Conservation (phyloP, 1,140 invertebrate species). For the Zophobas morio region DNA sequence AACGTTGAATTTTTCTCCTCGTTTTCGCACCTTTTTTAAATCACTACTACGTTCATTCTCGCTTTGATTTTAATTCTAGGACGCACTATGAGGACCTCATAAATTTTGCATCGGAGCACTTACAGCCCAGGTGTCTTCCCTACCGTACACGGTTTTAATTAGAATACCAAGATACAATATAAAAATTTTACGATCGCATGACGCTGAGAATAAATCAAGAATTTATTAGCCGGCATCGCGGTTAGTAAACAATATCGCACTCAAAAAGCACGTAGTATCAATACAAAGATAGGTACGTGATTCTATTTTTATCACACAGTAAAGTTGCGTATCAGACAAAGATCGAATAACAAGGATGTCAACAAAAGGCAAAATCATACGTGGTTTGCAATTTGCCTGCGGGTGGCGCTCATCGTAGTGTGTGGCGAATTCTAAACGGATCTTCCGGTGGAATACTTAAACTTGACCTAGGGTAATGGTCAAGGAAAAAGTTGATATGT, state of each 20-base stretch:
- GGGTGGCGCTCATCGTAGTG: conserved; percentile 45
- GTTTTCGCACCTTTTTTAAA: too few relatives aligned
- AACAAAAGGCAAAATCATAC: conserved; percentile 49
- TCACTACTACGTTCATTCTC: too few relatives aligned
- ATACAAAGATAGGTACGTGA: conserved; percentile 44
- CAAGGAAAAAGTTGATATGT: background rate
- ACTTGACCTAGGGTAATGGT: conserved; percentile 41
- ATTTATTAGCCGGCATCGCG: background rate
- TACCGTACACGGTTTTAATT: conserved; percentile 16
- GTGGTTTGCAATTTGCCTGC: conserved; percentile 48
- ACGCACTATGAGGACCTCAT: too few relatives aligned
- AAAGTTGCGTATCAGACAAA: conserved; percentile 43
- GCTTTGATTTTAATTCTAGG: too few relatives aligned
- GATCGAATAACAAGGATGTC: conserved; percentile 47
- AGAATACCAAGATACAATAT: conserved; percentile 11
- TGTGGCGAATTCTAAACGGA: conserved; percentile 41
- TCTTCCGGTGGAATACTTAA: conserved; percentile 47
- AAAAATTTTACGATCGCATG: conserved; percentile 19
- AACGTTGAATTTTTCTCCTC: too few relatives aligned
- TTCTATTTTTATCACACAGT: conserved; percentile 49
- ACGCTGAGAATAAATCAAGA: conserved; percentile 18
- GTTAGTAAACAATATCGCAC: conserved; percentile 35
- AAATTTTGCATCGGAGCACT: background rate
- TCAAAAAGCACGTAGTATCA: conserved; percentile 26
- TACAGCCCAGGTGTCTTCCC: conserved; percentile 7